phyloP scores from a whole-genome alignment of 1,140 invertebrate species.

The Drosophila nikananu region DNA sequence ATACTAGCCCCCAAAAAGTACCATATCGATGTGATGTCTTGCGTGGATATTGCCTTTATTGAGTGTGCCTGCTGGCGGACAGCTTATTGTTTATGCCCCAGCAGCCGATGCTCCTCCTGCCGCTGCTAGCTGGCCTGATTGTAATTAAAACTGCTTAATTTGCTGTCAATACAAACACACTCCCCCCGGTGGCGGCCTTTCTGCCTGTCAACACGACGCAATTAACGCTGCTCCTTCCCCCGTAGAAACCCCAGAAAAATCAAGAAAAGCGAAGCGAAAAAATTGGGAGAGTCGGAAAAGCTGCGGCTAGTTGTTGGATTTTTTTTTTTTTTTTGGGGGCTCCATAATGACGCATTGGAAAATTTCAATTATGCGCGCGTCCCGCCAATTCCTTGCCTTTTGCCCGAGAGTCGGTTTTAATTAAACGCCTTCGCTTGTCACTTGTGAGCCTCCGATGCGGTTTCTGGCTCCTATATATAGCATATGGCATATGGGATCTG shows the following conservation, averaged over 20 bases:
- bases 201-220: slow-evolving; percentile 46
- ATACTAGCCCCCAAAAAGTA: background rate
- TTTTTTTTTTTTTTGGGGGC: background rate
- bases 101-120: background rate
- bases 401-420: slow-evolving; percentile 7
- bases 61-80: slow-evolving; percentile 24
- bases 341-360: slow-evolving; percentile 33
- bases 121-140: slow-evolving; percentile 17
- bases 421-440: slow-evolving; percentile 23
- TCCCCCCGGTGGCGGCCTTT: slow-evolving; percentile 12
- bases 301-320: background rate
- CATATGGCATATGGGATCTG: too few relatives aligned
- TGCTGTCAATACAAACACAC: slow-evolving; percentile 38
- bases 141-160: slow-evolving; percentile 70
- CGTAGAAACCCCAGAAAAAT: background rate
- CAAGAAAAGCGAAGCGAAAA: background rate
- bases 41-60: slow-evolving; percentile 21
- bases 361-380: slow-evolving; percentile 14
- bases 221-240: slow-evolving; percentile 34
- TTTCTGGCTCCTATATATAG: background rate
- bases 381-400: background rate
- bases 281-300: background rate
- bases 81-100: slow-evolving; percentile 28
- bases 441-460: slow-evolving; percentile 5
- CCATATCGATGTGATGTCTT: background rate